Evolutionary conservation across 2,113 vertebrate species (phyloP).

Genomic region (Paradoxurus hermaphroditus): DNA sequence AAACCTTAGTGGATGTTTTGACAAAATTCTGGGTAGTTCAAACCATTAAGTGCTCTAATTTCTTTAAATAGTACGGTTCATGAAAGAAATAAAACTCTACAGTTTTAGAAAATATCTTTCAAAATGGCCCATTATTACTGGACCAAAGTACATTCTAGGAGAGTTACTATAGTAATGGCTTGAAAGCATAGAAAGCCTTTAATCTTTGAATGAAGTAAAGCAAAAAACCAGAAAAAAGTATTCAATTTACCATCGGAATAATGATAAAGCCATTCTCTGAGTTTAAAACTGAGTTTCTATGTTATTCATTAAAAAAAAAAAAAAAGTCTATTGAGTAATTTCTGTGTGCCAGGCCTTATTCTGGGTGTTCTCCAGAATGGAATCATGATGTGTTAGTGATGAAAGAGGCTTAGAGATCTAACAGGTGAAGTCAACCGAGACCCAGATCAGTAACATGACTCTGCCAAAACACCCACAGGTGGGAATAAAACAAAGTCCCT

Average conservation of each 20-base stretch:
- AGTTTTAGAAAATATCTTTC: background rate
- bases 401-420: background rate
- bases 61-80: background rate
- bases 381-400: background rate
- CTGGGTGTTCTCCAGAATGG: background rate
- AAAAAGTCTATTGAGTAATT: background rate
- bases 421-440: background rate
- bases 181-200: background rate
- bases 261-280: background rate
- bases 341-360: background rate
- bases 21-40: background rate
- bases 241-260: background rate
- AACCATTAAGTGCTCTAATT: background rate
- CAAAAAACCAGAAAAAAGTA: background rate
- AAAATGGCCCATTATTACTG: background rate
- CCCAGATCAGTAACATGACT: background rate
- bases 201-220: background rate
- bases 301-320: background rate
- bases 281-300: background rate
- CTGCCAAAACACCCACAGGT: background rate
- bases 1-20: background rate
- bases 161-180: background rate
- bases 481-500: background rate
- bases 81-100: background rate
- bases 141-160: background rate